These are phyloP conservation scores for Hiodon alosoides DNA, from an alignment of 2,113 vertebrate genomes.

Conservation along the genomic window DNA sequence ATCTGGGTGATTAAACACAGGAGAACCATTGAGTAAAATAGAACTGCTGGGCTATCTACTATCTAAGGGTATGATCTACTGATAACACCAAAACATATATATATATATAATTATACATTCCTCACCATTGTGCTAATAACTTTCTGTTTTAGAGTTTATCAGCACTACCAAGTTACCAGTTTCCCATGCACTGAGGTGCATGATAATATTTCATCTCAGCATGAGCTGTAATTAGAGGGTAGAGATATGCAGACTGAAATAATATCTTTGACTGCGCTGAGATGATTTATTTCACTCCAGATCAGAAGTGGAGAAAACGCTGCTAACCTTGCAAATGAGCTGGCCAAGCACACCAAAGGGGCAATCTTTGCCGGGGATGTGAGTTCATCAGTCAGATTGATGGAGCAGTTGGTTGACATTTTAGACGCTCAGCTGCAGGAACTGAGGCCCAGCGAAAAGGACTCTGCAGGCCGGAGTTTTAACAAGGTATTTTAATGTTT, in stretches of 20 bases:
- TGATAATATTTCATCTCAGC: conserved; percentile 47
- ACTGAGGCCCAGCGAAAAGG: conserved; percentile 84
- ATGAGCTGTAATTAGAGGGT: conserved; percentile 37
- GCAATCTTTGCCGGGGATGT: conserved; percentile 91
- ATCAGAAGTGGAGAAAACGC: conserved; percentile 96
- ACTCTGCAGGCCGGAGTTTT: conserved; percentile 86
- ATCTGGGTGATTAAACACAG: too few species aligned
- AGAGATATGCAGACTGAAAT: not conserved
- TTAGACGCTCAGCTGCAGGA: conserved; percentile 95
- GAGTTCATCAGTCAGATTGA: conserved; percentile 89
- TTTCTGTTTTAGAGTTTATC: conserved; percentile 34
- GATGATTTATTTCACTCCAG: conserved; percentile 60
- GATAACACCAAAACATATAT: too few species aligned
- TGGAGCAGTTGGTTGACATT: conserved; percentile 97
- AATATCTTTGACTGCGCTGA: conserved; percentile 41
- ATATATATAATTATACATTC: not conserved
- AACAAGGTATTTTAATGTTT: conserved; percentile 78
- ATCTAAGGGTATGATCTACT: too few species aligned
- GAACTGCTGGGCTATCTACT: too few species aligned
- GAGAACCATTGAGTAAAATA: too few species aligned
- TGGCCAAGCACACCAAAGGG: conserved; percentile 93
- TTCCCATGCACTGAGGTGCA: conserved; percentile 40
- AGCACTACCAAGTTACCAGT: conserved; percentile 55
- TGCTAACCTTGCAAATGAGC: conserved; percentile 91
- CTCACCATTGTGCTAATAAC: not conserved